Base-by-base conservation (phyloP, 2,113 vertebrate species). In the Chaenocephalus aceratus region DNA sequence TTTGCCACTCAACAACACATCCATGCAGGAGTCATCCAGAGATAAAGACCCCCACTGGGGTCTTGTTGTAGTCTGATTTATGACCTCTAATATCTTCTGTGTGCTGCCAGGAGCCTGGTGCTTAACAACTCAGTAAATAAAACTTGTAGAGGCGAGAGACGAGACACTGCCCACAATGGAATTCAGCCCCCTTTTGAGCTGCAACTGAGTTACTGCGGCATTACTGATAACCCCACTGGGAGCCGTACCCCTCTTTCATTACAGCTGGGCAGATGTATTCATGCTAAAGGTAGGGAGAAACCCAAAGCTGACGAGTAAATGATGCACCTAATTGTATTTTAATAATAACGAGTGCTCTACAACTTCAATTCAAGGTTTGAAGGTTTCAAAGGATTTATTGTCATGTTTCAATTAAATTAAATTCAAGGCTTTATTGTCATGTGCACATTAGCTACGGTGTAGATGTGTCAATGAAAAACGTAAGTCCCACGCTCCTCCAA, bases 111-210 rank as follows among this genome's bases (percentile, higher is more conserved):
- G 77, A 87, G 84, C 75, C 78, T 34, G 77, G 86, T 54, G 75
- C 87, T 85, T 82, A 92, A 92, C 89, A 82, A 77, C 83, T 86
- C 79, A 21, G 87, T 91, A 93, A 93, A 94, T 94, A 92, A 89
- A 91, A 86, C 72, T 76, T 89, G 3, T 63, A 45, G 72, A 63
- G 62, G 73, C 73, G 82, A 48, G 72, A 65, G 78, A 74, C 59
- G 23, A 86, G 83, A 85, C 84, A 44, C 71, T 73, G 77, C 77
- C 77, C 88, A 92, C 86, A 57, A 61, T 64, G 83, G 89, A 92
- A 91, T 92, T 89, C 65, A 60, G 67, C 34, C 53, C 62, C 61
- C 49, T 87, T 82, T 77, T 82, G 64, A 76, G 73, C 61, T 46
- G 26, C 69, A 48, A 18, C 79, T 86, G 80, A 93, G 77, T 91